Evolutionary conservation across 2,888 invertebrate species (phyloP), one percentile per base, ranked within the genome.

Genomic region (Linyphia triangularis): DNA sequence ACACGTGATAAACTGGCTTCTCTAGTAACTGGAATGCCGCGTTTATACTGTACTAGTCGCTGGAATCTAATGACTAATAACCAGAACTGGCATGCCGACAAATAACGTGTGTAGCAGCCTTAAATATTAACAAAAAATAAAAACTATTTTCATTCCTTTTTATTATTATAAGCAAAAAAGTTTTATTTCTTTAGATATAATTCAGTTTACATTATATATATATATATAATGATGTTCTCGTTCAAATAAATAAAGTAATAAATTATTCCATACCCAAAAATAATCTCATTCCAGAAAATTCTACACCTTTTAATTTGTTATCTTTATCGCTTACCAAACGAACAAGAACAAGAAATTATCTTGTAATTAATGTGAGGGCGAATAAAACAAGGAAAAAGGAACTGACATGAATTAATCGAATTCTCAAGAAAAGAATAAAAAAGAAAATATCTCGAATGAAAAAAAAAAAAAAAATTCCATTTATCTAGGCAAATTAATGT

Each of bases 401-500:
- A n/a, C 51, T 51, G 51, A 51, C 51, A 51, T 51, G n/a, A 51
- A 51, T n/a, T 51, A 51, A 51, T 51, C 16, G 51, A 51, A 51
- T 51, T 51, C 51, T 13, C 51, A 16, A 51, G 51, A 16, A 51
- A 51, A 3, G 10, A 40, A 40, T 13, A 40, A 43, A 43, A 51
- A 51, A 51, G 51, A 51, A 51, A 13, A 16, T 51, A n/a, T 51
- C 51, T 51, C n/a, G 13, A n/a, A 5, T n/a, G n/a, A 5, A 51
- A 3, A 51, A 13, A 3, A 51, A 51, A 51, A 51, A 51, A 43
- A 16, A 51, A 51, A 13, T 1, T n/a, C 51, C 72, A 72, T 72
- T 72, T 72, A 43, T 72, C 72, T 24, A 51, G n/a, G 43, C 43
- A 72, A 72, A 72, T 43, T 16, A 51, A 72, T 72, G 43, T 19